Evolutionary conservation across 2,797 vertebrate genomes (phyloP).

Genomic region (Acipenser transmontanus): DNA sequence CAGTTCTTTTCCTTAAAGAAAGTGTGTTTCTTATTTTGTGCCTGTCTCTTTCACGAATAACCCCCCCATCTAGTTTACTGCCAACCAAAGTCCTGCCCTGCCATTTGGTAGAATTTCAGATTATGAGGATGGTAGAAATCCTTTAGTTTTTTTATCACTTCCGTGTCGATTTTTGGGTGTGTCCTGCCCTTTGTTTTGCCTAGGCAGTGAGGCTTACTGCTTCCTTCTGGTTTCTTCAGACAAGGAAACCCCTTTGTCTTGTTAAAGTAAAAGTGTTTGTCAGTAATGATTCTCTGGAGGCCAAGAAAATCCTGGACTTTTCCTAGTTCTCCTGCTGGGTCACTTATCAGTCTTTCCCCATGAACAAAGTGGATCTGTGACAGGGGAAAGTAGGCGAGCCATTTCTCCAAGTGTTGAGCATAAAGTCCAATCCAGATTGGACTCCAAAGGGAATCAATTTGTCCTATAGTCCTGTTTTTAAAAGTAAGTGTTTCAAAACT

Average conservation of each 20-base stretch:
- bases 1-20: not conserved
- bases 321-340: constrained; percentile 66
- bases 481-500: constrained; percentile 65
- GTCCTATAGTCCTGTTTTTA: constrained; percentile 60
- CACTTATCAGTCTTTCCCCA: constrained; percentile 64
- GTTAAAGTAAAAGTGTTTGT: constrained; percentile 78
- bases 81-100: constrained; percentile 70
- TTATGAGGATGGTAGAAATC: constrained; percentile 71
- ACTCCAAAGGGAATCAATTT: constrained; percentile 67
- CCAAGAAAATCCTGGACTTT: constrained; percentile 73
- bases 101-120: constrained; percentile 66
- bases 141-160: constrained; percentile 56
- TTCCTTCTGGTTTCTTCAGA: constrained; percentile 70
- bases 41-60: not conserved
- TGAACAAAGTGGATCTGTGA: constrained; percentile 70
- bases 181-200: constrained; percentile 69
- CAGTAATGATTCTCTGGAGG: constrained; percentile 67
- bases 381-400: constrained; percentile 67
- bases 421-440: constrained; percentile 72
- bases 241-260: constrained; percentile 76
- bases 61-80: constrained; percentile 41
- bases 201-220: constrained; percentile 70
- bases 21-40: not conserved
- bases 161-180: constrained; percentile 55
- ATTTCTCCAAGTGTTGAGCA: constrained; percentile 68